Conservation (phyloP, 2,888 invertebrate genomes). For the Trissonchulus sp. region DNA sequence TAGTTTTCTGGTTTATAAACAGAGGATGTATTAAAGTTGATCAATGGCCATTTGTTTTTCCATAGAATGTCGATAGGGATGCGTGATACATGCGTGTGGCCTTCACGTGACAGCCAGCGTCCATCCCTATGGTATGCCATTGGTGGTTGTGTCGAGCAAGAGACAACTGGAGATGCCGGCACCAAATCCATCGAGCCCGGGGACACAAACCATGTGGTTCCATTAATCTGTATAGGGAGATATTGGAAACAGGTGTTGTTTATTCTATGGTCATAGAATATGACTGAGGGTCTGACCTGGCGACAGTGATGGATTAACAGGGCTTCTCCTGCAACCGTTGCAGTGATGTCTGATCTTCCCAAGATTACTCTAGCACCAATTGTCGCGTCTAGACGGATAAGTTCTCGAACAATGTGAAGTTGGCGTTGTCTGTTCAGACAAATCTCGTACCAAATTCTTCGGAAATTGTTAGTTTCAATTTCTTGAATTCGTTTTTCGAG, state of each 20-base stretch:
- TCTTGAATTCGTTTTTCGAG: neutral
- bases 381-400: slow-evolving; percentile 16
- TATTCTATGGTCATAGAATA: slow-evolving; percentile 25
- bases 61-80: neutral
- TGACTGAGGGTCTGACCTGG: neutral
- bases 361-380: slow-evolving; percentile 14
- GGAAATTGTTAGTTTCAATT: neutral
- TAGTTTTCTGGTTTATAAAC: too few species aligned
- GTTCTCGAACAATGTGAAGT: neutral
- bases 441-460: slow-evolving; percentile 5
- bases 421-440: neutral
- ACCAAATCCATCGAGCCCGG: slow-evolving; percentile 12
- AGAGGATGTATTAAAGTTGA: too few species aligned
- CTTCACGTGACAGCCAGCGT: neutral
- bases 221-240: neutral
- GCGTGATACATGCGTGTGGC: slow-evolving; percentile 3
- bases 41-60: too few species aligned
- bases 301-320: slow-evolving; percentile 21
- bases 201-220: neutral
- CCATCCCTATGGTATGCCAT: neutral
- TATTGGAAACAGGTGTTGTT: slow-evolving; percentile 23
- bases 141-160: neutral
- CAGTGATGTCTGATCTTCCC: neutral
- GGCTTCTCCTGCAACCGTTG: slow-evolving; percentile 24
- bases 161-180: neutral